Evolutionary conservation across 2,888 invertebrate genomes (phyloP).

Genomic region (Leptodirus hochenwartii): DNA sequence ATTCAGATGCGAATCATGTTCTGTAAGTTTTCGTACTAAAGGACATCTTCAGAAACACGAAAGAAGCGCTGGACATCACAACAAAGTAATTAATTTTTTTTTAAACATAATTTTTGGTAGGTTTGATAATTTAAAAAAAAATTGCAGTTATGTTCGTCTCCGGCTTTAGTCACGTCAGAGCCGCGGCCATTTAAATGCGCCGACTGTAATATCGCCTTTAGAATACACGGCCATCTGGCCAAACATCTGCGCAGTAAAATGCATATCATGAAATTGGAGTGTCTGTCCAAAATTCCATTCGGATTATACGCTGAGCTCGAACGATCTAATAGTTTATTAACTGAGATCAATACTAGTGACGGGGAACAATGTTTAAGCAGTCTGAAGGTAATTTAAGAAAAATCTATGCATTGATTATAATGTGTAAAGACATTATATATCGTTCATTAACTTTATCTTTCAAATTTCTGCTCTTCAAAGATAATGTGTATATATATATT

Average conservation of each 20-base stretch:
- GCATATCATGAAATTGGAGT: conserved; percentile 88
- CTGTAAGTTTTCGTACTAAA: conserved; percentile 75
- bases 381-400: conserved; percentile 38
- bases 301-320: conserved; percentile 91
- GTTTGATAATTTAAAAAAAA: conserved; percentile 4
- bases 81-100: conserved; percentile 42
- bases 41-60: conserved; percentile 89
- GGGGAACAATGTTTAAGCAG: conserved; percentile 88
- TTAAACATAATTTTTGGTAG: conserved; percentile 6
- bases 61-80: conserved; percentile 78
- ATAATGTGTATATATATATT: conserved; percentile 3
- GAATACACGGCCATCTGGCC: conserved; percentile 91
- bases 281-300: conserved; percentile 79
- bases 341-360: conserved; percentile 91
- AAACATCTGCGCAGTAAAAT: conserved; percentile 93
- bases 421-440: conserved; percentile 2
- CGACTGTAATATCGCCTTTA: conserved; percentile 90
- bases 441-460: conserved; percentile 1
- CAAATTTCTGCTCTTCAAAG: neutral
- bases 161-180: conserved; percentile 68
- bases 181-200: conserved; percentile 92
- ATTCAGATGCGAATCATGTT: conserved; percentile 81
- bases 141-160: conserved; percentile 26
- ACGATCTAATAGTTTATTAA: conserved; percentile 72
- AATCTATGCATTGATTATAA: too few relatives aligned